Conservation (phyloP, 2,113 vertebrate species). For the Burhinus oedicnemus region DNA sequence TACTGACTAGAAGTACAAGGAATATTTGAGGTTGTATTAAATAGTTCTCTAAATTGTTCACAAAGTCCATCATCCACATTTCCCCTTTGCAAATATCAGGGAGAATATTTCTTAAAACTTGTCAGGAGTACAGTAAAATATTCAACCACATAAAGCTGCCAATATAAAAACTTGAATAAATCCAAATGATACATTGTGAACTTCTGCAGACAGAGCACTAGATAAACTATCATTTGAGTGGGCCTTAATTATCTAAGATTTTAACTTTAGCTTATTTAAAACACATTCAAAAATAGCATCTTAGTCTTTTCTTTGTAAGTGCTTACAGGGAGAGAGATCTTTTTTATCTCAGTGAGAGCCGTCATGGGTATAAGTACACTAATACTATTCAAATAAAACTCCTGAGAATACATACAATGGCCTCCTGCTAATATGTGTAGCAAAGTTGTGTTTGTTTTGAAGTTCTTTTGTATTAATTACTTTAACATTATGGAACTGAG, state of each 20-base stretch:
- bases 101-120: background rate
- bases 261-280: background rate
- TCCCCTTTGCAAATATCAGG: background rate
- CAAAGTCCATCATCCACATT: background rate
- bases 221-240: background rate
- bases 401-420: background rate
- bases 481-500: background rate
- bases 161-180: background rate
- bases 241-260: background rate
- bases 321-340: background rate
- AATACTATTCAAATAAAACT: background rate
- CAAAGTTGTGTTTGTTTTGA: background rate
- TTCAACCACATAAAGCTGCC: background rate
- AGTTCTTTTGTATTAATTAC: slow-evolving; percentile 1
- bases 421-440: background rate
- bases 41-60: background rate
- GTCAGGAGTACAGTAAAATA: background rate
- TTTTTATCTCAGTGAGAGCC: background rate
- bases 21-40: background rate
- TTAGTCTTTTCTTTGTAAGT: background rate
- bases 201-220: background rate
- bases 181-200: background rate
- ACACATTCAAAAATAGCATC: background rate
- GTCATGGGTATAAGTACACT: background rate
- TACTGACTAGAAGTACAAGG: background rate